Evolutionary conservation across 2,888 invertebrate species (phyloP).

Genomic region (Bellardia pandia): DNA sequence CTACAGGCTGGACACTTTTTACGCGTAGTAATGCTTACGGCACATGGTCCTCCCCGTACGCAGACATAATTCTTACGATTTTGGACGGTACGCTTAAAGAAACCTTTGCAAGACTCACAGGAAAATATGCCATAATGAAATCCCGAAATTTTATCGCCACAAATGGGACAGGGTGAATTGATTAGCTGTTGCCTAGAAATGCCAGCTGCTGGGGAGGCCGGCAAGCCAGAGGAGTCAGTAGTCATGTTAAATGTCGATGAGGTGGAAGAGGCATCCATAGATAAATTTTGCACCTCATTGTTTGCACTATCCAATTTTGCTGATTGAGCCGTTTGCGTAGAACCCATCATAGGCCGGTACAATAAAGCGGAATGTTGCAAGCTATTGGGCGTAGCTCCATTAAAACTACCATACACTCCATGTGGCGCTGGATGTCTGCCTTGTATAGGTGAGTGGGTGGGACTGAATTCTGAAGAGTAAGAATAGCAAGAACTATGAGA

Average conservation of each 20-base stretch:
- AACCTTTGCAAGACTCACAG: conserved; percentile 98
- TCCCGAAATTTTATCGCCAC: conserved; percentile 97
- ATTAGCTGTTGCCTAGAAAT: conserved; percentile 95
- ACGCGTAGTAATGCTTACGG: conserved; percentile 95
- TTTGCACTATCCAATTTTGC: conserved; percentile 42
- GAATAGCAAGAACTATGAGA: conserved; percentile 95
- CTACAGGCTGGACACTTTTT: conserved; percentile 99
- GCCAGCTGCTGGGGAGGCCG: conserved; percentile 87
- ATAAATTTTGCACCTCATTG: conserved; percentile 78
- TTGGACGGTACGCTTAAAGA: conserved; percentile 99
- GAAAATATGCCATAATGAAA: conserved; percentile 99
- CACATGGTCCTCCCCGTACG: conserved; percentile 94
- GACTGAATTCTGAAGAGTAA: conserved; percentile 92
- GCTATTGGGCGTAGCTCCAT: conserved; percentile 76
- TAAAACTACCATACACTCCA: conserved; percentile 78
- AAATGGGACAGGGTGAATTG: conserved; percentile 97
- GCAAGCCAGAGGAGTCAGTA: conserved; percentile 77
- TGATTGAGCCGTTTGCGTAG: conserved; percentile 34
- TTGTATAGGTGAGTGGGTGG: conserved; percentile 95
- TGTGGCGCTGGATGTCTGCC: conserved; percentile 85
- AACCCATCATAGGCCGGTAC: conserved; percentile 84
- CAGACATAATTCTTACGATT: conserved; percentile 99
- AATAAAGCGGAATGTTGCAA: conserved; percentile 85
- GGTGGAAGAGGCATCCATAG: conserved; percentile 80
- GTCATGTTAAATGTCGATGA: conserved; percentile 75